A percentile compares a stretch with the other conserved stretches of the same genome.
phyloP scores from a whole-genome alignment of 2,113 vertebrate genomes.

The Picathartes gymnocephalus region DNA sequence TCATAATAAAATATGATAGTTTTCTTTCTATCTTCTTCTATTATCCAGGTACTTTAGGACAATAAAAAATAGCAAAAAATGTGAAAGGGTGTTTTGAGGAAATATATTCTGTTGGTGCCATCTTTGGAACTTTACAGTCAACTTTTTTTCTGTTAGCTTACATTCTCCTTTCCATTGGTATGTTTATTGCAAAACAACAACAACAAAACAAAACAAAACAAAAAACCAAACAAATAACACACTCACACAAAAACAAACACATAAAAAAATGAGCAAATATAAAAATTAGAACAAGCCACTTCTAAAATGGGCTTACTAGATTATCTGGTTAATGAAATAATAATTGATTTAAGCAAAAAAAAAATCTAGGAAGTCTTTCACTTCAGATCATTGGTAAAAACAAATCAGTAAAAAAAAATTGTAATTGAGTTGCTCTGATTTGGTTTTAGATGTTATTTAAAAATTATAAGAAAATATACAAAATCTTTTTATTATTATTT shows the following conservation, averaged over 20 bases:
- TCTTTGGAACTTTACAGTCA: background rate
- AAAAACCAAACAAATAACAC: too few relatives aligned
- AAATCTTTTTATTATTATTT: background rate
- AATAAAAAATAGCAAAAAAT: background rate
- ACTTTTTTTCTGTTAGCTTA: background rate
- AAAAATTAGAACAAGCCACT: background rate
- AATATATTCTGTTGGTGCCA: background rate
- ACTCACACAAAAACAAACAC: background rate
- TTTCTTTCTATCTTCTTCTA: background rate
- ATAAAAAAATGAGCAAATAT: background rate
- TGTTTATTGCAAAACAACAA: background rate
- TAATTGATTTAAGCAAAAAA: background rate
- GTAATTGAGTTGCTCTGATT: background rate
- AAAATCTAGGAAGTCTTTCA: background rate
- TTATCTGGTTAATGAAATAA: background rate
- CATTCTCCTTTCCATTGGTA: background rate
- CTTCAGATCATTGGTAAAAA: background rate
- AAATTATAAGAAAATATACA: background rate
- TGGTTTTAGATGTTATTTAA: background rate
- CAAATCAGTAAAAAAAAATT: background rate
- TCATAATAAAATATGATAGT: conserved; percentile 7
- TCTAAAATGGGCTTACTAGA: background rate
- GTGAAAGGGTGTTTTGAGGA: background rate
- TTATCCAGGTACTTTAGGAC: background rate
- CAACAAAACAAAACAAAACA: background rate